These are phyloP conservation scores for Falco punctatus DNA, from an alignment of 2,113 vertebrate species.

Conservation along the genomic window DNA sequence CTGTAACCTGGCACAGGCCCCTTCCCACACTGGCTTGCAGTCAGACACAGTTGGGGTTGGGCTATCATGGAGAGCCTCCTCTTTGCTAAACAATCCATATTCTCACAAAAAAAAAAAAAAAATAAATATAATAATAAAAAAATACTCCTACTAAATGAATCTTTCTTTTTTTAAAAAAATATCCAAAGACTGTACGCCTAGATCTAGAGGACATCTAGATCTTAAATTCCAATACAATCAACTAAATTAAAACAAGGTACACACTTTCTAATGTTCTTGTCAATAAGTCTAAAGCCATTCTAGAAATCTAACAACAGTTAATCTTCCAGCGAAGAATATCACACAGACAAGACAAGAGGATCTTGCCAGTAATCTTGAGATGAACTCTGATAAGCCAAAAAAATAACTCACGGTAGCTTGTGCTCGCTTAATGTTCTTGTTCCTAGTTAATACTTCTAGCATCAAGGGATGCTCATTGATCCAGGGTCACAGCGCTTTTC, in stretches of 20 bases:
- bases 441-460: not conserved
- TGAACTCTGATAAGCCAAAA: not conserved
- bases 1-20: not conserved
- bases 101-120: not conserved
- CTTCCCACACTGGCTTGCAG: not conserved
- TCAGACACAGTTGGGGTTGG: not conserved
- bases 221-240: not conserved
- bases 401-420: not conserved
- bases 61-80: not conserved
- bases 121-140: not conserved
- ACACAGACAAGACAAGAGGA: not conserved
- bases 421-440: fast-evolving
- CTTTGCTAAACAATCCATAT: not conserved
- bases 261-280: not conserved
- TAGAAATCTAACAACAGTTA: not conserved
- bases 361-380: not conserved
- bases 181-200: not conserved
- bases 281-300: not conserved
- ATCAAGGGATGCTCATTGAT: not conserved
- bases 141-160: not conserved
- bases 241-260: not conserved
- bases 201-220: not conserved
- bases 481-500: not conserved
- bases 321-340: slow-evolving; percentile 8
- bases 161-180: not conserved